These are phyloP conservation scores for Chymomyza procnemis DNA, from an alignment of 2,888 invertebrate genomes.

Conservation along the genomic window DNA sequence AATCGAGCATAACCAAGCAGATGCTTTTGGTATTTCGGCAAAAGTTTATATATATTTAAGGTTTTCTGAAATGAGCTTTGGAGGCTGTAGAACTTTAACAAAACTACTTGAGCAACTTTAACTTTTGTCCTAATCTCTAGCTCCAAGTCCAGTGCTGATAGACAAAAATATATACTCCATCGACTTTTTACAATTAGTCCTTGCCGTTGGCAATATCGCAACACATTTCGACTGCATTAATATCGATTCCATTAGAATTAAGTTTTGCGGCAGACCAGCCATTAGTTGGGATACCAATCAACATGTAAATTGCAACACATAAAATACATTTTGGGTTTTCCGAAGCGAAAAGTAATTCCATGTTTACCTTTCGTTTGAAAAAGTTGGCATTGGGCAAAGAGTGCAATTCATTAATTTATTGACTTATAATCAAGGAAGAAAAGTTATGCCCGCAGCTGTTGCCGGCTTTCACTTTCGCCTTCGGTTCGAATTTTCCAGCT, in stretches of 20 bases:
- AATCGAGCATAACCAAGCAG: too few relatives aligned
- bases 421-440: constrained; percentile 53
- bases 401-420: constrained; percentile 64
- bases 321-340: neutral
- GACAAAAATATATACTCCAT: too few relatives aligned
- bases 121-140: too few relatives aligned
- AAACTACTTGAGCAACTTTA: too few relatives aligned
- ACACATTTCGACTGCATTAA: neutral
- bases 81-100: too few relatives aligned
- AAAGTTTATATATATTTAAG: too few relatives aligned
- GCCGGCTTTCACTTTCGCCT: neutral
- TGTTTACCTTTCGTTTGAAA: neutral
- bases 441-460: constrained; percentile 37
- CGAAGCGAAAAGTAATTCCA: neutral
- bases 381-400: neutral
- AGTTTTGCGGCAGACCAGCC: neutral
- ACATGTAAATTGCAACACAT: neutral
- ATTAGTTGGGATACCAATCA: neutral
- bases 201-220: neutral
- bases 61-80: too few relatives aligned
- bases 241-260: neutral
- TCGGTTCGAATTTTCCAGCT: neutral
- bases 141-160: too few relatives aligned
- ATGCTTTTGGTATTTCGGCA: too few relatives aligned
- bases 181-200: neutral